A percentile compares a stretch with the other conserved stretches of the same genome.
phyloP scores from a whole-genome alignment of 2,888 invertebrate species.

The Orthosia gothica region DNA sequence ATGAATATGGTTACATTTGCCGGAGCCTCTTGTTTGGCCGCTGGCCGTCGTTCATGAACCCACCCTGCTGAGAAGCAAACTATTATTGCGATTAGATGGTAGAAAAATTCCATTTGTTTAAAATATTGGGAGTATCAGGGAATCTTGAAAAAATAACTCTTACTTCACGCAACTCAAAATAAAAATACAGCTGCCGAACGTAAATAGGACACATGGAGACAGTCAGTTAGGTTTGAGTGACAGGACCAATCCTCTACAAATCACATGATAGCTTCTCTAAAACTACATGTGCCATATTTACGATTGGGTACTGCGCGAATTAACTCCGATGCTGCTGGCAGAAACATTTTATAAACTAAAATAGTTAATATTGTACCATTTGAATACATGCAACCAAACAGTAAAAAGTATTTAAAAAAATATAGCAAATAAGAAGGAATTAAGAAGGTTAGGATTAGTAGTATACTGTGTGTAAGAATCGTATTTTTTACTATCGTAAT shows the following conservation, averaged over 20 bases:
- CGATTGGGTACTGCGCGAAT: conserved; percentile 5
- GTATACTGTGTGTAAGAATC: conserved; percentile 6
- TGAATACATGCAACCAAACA: conserved; percentile 65
- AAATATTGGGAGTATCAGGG: not conserved
- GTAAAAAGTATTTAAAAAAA: conserved; percentile 29
- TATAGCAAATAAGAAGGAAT: conserved; percentile 15
- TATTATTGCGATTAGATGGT: conserved; percentile 49
- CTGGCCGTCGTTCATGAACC: conserved; percentile 90
- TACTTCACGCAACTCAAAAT: conserved; percentile 5
- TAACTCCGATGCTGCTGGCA: conserved; percentile 1
- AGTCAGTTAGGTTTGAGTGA: too few species aligned
- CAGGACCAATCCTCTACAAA: too few species aligned
- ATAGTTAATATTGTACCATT: conserved; percentile 36
- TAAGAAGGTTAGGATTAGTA: conserved; percentile 13
- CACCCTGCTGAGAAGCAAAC: conserved; percentile 79
- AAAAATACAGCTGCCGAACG: conserved; percentile 2
- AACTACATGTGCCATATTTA: conserved; percentile 15
- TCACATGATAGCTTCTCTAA: too few species aligned
- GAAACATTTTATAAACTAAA: conserved; percentile 11
- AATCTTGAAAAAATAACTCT: not conserved
- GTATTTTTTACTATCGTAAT: conserved; percentile 8
- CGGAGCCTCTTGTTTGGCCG: conserved; percentile 89
- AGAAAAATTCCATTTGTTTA: not conserved
- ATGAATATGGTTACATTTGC: conserved; percentile 82
- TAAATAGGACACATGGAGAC: conserved; percentile 3